A percentile compares a stretch with the other conserved stretches of the same genome.
Evolutionary conservation across 1,140 invertebrate genomes (phyloP).

Genomic region (Trichonephila clavipes): DNA sequence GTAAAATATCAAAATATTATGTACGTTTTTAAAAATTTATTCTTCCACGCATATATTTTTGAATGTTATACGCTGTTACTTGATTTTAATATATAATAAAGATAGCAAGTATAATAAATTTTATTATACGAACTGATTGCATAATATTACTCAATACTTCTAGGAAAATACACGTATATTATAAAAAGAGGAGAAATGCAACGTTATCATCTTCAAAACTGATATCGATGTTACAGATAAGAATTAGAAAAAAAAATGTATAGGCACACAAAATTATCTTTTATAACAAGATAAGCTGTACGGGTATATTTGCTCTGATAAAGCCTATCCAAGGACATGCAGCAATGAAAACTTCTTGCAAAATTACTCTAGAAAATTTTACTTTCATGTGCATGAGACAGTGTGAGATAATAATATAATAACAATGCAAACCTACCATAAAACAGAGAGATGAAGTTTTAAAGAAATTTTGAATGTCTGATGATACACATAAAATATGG

Average conservation of each 20-base stretch:
- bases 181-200: background rate
- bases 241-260: background rate
- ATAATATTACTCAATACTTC: background rate
- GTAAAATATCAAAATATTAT: no score
- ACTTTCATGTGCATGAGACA: background rate
- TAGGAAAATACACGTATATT: background rate
- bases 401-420: slow-evolving; percentile 30
- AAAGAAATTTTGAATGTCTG: background rate
- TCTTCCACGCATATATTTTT: no score
- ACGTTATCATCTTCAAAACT: background rate
- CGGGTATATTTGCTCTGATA: slow-evolving; percentile 47
- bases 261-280: slow-evolving; percentile 40
- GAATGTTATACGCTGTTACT: no score
- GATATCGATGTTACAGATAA: slow-evolving; percentile 25
- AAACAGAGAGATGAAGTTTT: background rate
- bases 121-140: background rate
- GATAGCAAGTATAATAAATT: background rate
- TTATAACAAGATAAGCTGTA: slow-evolving; percentile 28
- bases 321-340: background rate
- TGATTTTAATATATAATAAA: no score
- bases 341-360: slow-evolving; percentile 1
- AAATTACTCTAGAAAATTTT: slow-evolving; percentile 56
- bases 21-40: no score
- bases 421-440: background rate
- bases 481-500: background rate